phyloP scores from a whole-genome alignment of 1,140 invertebrate genomes.

The Euwallacea similis region DNA sequence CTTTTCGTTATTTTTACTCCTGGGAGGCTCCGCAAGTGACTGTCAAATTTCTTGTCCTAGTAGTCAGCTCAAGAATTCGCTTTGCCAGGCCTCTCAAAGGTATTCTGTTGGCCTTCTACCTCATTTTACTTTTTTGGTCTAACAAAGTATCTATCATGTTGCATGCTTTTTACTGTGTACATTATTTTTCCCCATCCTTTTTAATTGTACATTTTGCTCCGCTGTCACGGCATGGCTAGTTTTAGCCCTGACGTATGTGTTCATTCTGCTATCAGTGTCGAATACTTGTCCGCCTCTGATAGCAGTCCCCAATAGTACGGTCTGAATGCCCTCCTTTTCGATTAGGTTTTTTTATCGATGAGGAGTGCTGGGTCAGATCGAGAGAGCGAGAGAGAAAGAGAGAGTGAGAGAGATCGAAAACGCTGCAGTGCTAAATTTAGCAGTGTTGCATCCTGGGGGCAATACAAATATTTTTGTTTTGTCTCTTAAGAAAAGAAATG shows the following conservation, averaged over 20 bases:
- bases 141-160: slow-evolving; percentile 49
- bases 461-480: slow-evolving; percentile 4
- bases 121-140: slow-evolving; percentile 50
- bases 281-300: background rate
- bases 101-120: slow-evolving; percentile 54
- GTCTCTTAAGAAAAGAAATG: background rate
- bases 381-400: too few relatives aligned
- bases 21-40: slow-evolving; percentile 41
- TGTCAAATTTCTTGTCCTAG: slow-evolving; percentile 11
- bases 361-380: too few relatives aligned
- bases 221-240: slow-evolving; percentile 34
- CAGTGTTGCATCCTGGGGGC: background rate
- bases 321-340: too few relatives aligned
- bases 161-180: slow-evolving; percentile 50
- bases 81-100: slow-evolving; percentile 41
- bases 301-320: too few relatives aligned
- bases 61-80: slow-evolving; percentile 18
- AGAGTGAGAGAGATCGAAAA: background rate
- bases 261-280: slow-evolving; percentile 6
- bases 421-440: slow-evolving; percentile 1
- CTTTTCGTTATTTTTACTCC: slow-evolving; percentile 44
- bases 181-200: slow-evolving; percentile 39
- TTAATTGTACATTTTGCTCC: slow-evolving; percentile 32
- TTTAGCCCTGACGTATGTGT: slow-evolving; percentile 39
- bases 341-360: too few relatives aligned